Percentiles rank a stretch among this genome's conserved stretches.
Conservation (phyloP, 2,888 invertebrate species). For the Antitype chi region DNA sequence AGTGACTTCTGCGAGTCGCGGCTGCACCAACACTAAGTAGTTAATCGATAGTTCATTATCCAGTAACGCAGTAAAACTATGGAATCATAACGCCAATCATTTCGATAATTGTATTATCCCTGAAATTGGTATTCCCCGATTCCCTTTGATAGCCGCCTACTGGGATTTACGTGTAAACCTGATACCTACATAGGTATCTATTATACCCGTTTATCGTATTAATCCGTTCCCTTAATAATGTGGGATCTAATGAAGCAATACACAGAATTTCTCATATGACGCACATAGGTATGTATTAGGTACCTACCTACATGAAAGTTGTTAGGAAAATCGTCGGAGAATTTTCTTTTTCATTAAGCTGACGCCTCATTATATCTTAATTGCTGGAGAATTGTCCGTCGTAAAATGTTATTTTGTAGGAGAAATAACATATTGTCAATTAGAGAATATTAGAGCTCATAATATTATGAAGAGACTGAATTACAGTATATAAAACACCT, state of each 20-base stretch:
- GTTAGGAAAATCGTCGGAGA: not conserved
- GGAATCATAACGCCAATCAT: slow-evolving; percentile 4
- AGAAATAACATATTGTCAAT: not conserved
- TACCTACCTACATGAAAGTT: slow-evolving; percentile 11
- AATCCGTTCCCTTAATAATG: slow-evolving; percentile 26
- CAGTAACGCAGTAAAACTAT: not conserved
- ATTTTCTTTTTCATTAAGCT: slow-evolving; percentile 32
- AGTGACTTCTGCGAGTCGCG: not conserved
- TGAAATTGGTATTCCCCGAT: slow-evolving; percentile 23
- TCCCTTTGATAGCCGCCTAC: slow-evolving; percentile 22
- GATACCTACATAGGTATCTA: not conserved
- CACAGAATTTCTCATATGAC: not conserved
- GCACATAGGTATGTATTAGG: not conserved
- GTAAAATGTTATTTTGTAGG: slow-evolving; percentile 25
- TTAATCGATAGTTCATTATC: not conserved
- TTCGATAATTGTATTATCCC: slow-evolving; percentile 9
- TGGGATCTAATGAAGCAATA: slow-evolving; percentile 19
- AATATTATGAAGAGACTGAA: not conserved
- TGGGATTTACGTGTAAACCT: slow-evolving; percentile 8
- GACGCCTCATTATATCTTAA: slow-evolving; percentile 1
- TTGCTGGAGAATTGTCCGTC: slow-evolving; percentile 11
- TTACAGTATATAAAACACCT: not conserved
- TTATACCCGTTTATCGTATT: slow-evolving; percentile 17
- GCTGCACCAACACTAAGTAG: not conserved
- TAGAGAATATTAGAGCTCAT: not conserved